These are phyloP conservation scores for Hydrochoerus hydrochaeris DNA, from an alignment of 2,113 vertebrate genomes.

Conservation along the genomic window DNA sequence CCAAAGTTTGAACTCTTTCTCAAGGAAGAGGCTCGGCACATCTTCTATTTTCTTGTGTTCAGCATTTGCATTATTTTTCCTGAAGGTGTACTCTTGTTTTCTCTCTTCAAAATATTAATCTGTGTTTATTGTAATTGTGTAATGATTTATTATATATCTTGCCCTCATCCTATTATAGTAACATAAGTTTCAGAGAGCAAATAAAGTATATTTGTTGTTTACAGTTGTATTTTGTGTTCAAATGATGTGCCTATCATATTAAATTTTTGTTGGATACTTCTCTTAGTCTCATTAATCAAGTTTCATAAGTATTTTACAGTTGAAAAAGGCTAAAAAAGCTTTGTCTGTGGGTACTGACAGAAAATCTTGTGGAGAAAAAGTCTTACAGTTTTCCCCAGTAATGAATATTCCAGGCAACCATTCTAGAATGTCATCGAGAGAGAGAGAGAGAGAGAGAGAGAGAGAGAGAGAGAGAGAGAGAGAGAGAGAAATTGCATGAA, in stretches of 20 bases:
- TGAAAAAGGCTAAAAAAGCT: background rate
- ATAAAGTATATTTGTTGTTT: background rate
- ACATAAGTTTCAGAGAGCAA: background rate
- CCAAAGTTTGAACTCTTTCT: background rate
- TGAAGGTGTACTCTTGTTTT: background rate
- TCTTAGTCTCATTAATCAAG: background rate
- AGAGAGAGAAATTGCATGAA: background rate
- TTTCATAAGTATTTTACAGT: background rate
- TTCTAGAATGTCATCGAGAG: background rate
- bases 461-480: background rate
- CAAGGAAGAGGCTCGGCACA: background rate
- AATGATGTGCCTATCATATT: background rate
- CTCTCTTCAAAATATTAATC: background rate
- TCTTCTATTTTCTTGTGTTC: background rate
- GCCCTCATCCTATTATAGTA: background rate
- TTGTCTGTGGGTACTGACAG: background rate
- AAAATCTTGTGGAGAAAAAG: background rate
- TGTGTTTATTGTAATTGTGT: background rate
- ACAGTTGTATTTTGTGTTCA: background rate
- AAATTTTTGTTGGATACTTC: background rate
- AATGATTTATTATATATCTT: background rate
- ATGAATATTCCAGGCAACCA: background rate
- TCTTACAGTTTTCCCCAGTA: background rate
- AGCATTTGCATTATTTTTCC: background rate
- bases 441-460: too few relatives aligned